phyloP scores from a whole-genome alignment of 2,797 vertebrate genomes.

The Psittacula derbiana region DNA sequence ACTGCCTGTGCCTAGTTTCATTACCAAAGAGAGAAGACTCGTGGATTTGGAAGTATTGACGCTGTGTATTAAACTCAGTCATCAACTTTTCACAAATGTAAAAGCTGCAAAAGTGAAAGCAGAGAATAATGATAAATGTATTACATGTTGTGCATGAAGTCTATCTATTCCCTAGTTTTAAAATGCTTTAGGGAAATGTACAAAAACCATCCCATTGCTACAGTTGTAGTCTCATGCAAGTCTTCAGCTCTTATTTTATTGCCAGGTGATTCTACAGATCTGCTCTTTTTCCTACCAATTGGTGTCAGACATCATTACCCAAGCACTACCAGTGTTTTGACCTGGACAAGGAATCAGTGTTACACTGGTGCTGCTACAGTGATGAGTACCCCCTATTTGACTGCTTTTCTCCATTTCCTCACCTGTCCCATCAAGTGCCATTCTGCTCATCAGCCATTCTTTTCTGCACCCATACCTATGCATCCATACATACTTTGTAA shows the following conservation, averaged over 20 bases:
- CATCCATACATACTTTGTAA: too few relatives aligned
- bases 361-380: background rate
- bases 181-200: background rate
- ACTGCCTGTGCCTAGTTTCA: background rate
- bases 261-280: background rate
- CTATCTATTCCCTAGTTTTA: background rate
- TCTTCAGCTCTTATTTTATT: background rate
- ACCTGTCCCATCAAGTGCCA: background rate
- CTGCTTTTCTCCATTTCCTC: background rate
- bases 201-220: background rate
- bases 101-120: background rate
- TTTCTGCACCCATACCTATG: background rate
- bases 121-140: background rate
- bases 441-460: background rate
- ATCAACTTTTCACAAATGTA: background rate
- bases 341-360: background rate
- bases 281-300: background rate
- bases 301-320: background rate
- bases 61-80: background rate
- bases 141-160: background rate
- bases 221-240: background rate
- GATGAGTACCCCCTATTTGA: background rate
- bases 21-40: background rate
- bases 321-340: background rate
- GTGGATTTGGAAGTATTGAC: background rate